Conservation (phyloP, 1,140 invertebrate genomes). For the Anagrus nilaparvatae region DNA sequence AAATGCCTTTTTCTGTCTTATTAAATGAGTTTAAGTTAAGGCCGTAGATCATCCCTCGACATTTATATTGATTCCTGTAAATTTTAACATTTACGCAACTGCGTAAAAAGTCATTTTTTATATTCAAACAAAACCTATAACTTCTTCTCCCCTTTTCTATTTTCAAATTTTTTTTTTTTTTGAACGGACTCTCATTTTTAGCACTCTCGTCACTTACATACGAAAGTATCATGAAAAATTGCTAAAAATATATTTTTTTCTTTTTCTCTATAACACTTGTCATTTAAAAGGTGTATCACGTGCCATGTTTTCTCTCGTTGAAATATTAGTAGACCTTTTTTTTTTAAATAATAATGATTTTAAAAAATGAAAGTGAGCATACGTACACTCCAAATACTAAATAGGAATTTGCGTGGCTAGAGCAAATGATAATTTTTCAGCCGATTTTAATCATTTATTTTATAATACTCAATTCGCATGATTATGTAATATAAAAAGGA, state of each 20-base stretch:
- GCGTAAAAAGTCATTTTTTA: constrained; percentile 31
- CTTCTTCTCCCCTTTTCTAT: too few species aligned
- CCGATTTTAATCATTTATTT: too few species aligned
- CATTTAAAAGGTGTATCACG: too few species aligned
- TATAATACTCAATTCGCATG: too few species aligned
- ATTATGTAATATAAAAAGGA: too few species aligned
- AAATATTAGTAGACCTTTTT: constrained; percentile 13
- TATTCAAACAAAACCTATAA: constrained; percentile 17
- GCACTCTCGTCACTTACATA: constrained; percentile 9
- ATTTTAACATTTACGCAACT: constrained; percentile 25
- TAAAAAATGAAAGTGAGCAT: constrained; percentile 16
- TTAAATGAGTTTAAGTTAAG: constrained; percentile 20
- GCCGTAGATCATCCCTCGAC: constrained; percentile 35
- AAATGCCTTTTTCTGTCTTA: too few species aligned
- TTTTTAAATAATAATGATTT: constrained; percentile 7
- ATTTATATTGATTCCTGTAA: constrained; percentile 39
- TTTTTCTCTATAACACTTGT: too few species aligned
- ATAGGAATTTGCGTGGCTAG: constrained; percentile 21
- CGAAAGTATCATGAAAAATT: constrained; percentile 28
- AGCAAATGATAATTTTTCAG: constrained; percentile 32
- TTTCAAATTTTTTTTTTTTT: not conserved
- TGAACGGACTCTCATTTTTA: constrained; percentile 9
- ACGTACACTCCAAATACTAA: constrained; percentile 18
- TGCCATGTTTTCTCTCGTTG: constrained; percentile 3
- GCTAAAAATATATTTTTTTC: constrained; percentile 19